These are phyloP conservation scores for Antennarius maculatus DNA, from an alignment of 2,797 vertebrate species.

Conservation along the genomic window DNA sequence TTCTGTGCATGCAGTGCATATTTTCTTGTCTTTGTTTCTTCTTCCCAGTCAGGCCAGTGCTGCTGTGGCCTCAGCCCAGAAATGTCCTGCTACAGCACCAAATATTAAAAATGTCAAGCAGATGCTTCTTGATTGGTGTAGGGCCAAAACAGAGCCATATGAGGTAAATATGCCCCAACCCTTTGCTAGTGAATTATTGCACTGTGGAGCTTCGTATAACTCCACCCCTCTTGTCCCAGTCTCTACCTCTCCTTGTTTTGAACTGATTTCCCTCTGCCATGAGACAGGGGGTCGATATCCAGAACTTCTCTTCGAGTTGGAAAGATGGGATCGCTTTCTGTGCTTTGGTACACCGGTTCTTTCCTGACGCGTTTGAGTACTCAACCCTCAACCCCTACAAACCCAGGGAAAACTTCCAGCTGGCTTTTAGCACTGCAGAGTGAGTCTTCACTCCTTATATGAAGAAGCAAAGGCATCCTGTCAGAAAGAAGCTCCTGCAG, in stretches of 20 bases:
- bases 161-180: slow-evolving; percentile 81
- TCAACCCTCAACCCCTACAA: slow-evolving; percentile 90
- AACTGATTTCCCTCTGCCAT: slow-evolving; percentile 18
- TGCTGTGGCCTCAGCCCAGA: slow-evolving; percentile 71
- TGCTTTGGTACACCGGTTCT: slow-evolving; percentile 96
- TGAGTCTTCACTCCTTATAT: slow-evolving; percentile 77
- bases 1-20: not conserved
- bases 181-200: slow-evolving; percentile 44
- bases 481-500: slow-evolving; percentile 3
- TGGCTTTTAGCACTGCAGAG: slow-evolving; percentile 95
- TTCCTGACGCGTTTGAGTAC: slow-evolving; percentile 95
- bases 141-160: slow-evolving; percentile 95
- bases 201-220: slow-evolving; percentile 26
- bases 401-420: slow-evolving; percentile 92
- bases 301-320: slow-evolving; percentile 99
- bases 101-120: slow-evolving; percentile 96
- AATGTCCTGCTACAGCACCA: slow-evolving; percentile 84
- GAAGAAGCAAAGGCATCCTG: slow-evolving; percentile 10
- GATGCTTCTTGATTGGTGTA: slow-evolving; percentile 98
- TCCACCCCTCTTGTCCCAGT: slow-evolving; percentile 16
- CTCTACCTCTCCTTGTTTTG: not conserved
- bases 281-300: slow-evolving; percentile 90
- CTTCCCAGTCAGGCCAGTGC: slow-evolving; percentile 76
- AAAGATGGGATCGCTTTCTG: slow-evolving; percentile 97
- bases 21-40: slow-evolving; percentile 23